Evolutionary conservation across 92 coral and sea anemone genomes (phyloP).

Genomic region (Palythoa heliodiscus): DNA sequence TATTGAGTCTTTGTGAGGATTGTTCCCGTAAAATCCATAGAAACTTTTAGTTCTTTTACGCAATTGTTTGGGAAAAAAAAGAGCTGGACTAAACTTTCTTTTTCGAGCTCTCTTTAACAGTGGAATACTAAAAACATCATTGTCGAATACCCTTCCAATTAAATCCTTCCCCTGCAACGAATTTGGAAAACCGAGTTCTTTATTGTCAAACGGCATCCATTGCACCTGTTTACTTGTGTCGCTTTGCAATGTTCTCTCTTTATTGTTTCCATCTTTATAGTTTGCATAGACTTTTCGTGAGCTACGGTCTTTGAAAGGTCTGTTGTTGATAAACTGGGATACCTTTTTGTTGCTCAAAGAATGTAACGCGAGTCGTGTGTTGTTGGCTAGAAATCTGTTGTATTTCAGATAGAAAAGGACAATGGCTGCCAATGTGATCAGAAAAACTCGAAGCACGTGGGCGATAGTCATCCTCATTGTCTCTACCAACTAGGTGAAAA

Average conservation of each 20-base stretch:
- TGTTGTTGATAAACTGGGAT: too few relatives aligned
- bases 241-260: not conserved
- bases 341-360: not conserved
- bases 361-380: not conserved
- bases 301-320: not conserved
- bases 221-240: not conserved
- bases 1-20: not conserved
- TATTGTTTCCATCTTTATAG: not conserved
- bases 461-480: not conserved
- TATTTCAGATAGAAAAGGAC: constrained; percentile 15
- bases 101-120: not conserved
- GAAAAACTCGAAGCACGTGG: constrained; percentile 16
- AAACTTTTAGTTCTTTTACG: not conserved
- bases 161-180: not conserved
- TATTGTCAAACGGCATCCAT: not conserved
- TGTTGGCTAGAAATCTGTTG: constrained; percentile 9
- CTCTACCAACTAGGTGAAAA: not conserved
- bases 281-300: not conserved
- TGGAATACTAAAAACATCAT: too few relatives aligned
- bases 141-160: not conserved
- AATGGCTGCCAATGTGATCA: constrained; percentile 4
- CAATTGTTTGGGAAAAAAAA: not conserved
- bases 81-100: not conserved
- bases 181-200: not conserved
- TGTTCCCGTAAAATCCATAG: too few relatives aligned